Conservation (phyloP, 2,888 invertebrate genomes). For the Argyra leucocephala region DNA sequence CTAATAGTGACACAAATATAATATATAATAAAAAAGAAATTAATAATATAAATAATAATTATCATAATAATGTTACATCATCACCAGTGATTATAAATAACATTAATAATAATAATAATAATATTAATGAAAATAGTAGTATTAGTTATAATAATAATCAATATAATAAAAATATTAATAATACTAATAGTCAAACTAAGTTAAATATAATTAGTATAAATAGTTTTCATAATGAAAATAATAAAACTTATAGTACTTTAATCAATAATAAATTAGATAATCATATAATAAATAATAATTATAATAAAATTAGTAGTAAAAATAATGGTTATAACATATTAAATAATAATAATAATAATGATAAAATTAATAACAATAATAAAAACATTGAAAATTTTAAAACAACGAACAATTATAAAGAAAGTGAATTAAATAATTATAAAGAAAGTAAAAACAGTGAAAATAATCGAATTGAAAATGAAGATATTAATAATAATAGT, state of each 20-base stretch:
- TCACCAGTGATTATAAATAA: neutral
- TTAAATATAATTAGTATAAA: conserved; percentile 15
- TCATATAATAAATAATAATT: conserved; percentile 9
- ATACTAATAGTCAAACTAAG: conserved; percentile 26
- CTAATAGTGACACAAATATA: conserved; percentile 34
- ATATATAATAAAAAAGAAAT: conserved; percentile 21
- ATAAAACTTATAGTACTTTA: neutral
- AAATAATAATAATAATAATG: conserved; percentile 23
- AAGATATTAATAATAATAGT: conserved; percentile 22
- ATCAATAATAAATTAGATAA: conserved; percentile 2
- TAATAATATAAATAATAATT: conserved; percentile 10
- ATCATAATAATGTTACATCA: too few species aligned
- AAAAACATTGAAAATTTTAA: conserved; percentile 16
- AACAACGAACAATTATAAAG: conserved; percentile 29
- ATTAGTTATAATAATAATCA: conserved; percentile 22
- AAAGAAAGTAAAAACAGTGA: conserved; percentile 15
- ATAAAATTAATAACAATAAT: conserved; percentile 23
- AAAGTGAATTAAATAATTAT: conserved; percentile 26
- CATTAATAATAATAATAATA: conserved; percentile 18
- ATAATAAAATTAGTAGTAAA: conserved; percentile 15
- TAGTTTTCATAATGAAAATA: neutral
- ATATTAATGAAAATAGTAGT: neutral
- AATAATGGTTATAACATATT: conserved; percentile 19
- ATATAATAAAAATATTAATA: conserved; percentile 24
- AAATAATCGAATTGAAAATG: conserved; percentile 20